A percentile compares a stretch with the other conserved stretches of the same genome.
phyloP scores from a whole-genome alignment of 1,140 invertebrate genomes.

The Zaprionus taronus region DNA sequence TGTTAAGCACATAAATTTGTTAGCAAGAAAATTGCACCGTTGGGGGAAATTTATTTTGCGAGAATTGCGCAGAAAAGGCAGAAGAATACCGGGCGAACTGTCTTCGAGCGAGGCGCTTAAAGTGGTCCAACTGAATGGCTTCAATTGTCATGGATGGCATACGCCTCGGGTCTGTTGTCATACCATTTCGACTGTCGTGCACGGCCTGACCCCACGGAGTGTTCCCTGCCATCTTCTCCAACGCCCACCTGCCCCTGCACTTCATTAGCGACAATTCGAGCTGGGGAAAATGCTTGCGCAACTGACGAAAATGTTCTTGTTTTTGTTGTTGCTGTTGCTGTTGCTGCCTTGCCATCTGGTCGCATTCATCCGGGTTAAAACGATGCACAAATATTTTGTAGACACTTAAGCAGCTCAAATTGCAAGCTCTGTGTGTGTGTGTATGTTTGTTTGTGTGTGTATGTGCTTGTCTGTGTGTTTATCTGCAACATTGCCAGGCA shows the following conservation, averaged over 20 bases:
- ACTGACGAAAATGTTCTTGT: background rate
- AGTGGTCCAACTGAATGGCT: slow-evolving; percentile 13
- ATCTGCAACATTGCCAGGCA: slow-evolving; percentile 59
- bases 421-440: slow-evolving; percentile 29
- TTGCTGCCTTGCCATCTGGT: slow-evolving; percentile 10
- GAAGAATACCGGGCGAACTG: slow-evolving; percentile 36
- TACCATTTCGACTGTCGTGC: slow-evolving; percentile 32
- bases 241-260: slow-evolving; percentile 14
- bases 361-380: slow-evolving; percentile 60
- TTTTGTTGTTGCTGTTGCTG: background rate
- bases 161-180: slow-evolving; percentile 38
- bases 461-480: slow-evolving; percentile 51
- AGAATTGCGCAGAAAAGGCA: slow-evolving; percentile 64
- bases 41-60: slow-evolving; percentile 77
- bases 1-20: slow-evolving; percentile 81
- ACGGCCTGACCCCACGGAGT: background rate
- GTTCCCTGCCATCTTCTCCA: too few species aligned
- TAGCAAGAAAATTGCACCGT: slow-evolving; percentile 75
- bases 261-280: slow-evolving; percentile 41
- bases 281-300: slow-evolving; percentile 13
- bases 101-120: slow-evolving; percentile 8
- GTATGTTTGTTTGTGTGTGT: slow-evolving; percentile 19
- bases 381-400: slow-evolving; percentile 68
- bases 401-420: slow-evolving; percentile 64
- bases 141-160: slow-evolving; percentile 27